Base-by-base conservation (phyloP, 2,888 invertebrate genomes). In the Oscheius sp. region DNA sequence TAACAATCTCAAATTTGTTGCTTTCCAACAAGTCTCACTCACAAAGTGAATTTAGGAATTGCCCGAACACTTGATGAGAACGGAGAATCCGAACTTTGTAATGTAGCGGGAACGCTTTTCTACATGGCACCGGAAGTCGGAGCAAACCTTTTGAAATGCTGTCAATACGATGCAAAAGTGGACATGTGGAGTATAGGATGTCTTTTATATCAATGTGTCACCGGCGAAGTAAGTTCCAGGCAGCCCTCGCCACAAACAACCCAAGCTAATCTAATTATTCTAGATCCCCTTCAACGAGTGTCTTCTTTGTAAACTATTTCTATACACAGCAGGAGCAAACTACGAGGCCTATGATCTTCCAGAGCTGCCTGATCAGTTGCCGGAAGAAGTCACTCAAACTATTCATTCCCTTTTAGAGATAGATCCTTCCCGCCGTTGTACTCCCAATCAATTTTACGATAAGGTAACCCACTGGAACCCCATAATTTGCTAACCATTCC, bases 151-250 rank as follows among this genome's bases (percentile, higher is more conserved):
- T 66, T 83, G 45, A 78, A 74, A 44, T 75, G 74, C 14, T 77
- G 77, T 54, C 76, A 80, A 20, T 83, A 83, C 54, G 79, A 83
- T 59, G 74, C 79, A 6, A 73, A 75, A 59, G 82, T 83, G 9
- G 85, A 85, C 66, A 84, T 85, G 82, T 85, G 85, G 85, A 82
- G 81, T 51, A 82, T 85, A 41, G 85, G 85, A 14, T 84, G 83
- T 41, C 75, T 85, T n/a, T 57, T 85, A 36, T 85, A 82, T 47
- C 82, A 84, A 70, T 82, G 81, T 64, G 68, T 81, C 30, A 81
- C 80, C 20, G 85, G 85, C 65, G 77, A 78, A 66, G 83, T 82
- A 26, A 68, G 71, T 20, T 12, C 41, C 14, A 41, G 20, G 20
- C 41, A 41, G 20, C 14, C 4, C 36, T 14, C 14, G 4, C 30